These are phyloP conservation scores for Cryptosula pallasiana DNA, from an alignment of 2,888 invertebrate species.

Conservation along the genomic window DNA sequence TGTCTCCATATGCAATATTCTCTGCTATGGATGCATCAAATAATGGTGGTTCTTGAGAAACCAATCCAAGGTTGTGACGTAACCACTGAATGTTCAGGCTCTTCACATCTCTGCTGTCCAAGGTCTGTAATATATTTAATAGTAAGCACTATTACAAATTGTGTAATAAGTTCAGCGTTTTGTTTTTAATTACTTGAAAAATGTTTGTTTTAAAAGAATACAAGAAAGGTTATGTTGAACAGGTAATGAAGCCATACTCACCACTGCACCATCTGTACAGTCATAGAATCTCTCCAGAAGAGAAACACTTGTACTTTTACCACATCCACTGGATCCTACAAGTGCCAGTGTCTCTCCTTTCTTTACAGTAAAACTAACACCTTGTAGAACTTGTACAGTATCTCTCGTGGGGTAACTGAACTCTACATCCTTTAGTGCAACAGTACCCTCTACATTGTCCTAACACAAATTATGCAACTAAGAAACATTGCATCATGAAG, in stretches of 20 bases:
- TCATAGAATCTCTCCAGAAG: slow-evolving; percentile 76
- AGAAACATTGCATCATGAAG: too few relatives aligned
- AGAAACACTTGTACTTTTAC: slow-evolving; percentile 78
- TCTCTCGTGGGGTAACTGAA: slow-evolving; percentile 53
- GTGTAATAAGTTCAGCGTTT: too few relatives aligned
- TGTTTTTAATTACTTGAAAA: too few relatives aligned
- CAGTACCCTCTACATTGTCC: slow-evolving; percentile 42
- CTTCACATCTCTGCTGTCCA: slow-evolving; percentile 53
- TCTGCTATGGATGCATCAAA: slow-evolving; percentile 55
- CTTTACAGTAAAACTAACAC: slow-evolving; percentile 42
- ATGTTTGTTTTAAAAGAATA: too few relatives aligned
- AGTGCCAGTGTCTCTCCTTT: slow-evolving; percentile 33
- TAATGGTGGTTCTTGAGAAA: slow-evolving; percentile 60
- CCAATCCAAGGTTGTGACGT: slow-evolving; percentile 37
- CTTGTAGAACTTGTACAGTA: slow-evolving; percentile 45
- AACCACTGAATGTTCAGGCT: slow-evolving; percentile 53
- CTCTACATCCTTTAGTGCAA: slow-evolving; percentile 45
- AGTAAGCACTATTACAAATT: too few relatives aligned
- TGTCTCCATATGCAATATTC: slow-evolving; percentile 54
- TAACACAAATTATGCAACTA: too few relatives aligned
- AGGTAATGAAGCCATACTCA: too few relatives aligned
- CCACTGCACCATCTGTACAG: slow-evolving; percentile 11
- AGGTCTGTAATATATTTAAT: too few relatives aligned
- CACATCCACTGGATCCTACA: slow-evolving; percentile 70
- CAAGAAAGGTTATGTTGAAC: too few relatives aligned